Base-by-base conservation (phyloP, 2,888 invertebrate genomes). In the Opisthograptis luteolata region DNA sequence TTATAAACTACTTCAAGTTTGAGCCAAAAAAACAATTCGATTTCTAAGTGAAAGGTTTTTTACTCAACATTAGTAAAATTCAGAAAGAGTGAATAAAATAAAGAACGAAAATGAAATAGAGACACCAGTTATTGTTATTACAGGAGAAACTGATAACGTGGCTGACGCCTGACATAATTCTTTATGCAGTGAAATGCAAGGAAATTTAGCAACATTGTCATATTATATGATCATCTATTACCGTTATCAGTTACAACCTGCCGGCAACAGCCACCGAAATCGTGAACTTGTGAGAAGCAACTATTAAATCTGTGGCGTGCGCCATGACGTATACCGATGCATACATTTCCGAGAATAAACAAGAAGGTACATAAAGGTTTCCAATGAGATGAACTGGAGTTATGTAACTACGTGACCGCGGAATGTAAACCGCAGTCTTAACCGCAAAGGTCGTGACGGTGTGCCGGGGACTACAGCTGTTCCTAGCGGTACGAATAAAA, bases 401-500 rank as follows among this genome's bases (percentile, higher is more conserved):
- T 45, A 55, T 28, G 48, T 42, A 45, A 49, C 13, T 14, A 12
- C 1, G 30, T 45, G 10, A 54, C 58, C 56, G 42, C 56, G 36
- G 54, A 50, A 56, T 56, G 55, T 12, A 8, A 3, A 35, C 36
- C 34, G 40, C 40, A 12, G 15, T 13, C 19, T 34, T 31, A 41
- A 61, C 60, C 60, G 50, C 60, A 56, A 52, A 61, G 56, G 56
- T 57, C 62, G 58, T 52, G 58, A 58, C 50, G 47, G 37, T 46
- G 47, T 9, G 43, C n/a, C 40, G 27, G 35, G 53, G 48, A 28
- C 19, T 32, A 39, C 30, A 31, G 40, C 28, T 39, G 35, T 48
- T 28, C 19, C 30, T 32, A n/a, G 22, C 9, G 35, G 32, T 42
- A 52, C 35, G 37, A 58, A 60, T 64, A 28, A 50, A 24, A 57